Evolutionary conservation across 1,140 invertebrate genomes (phyloP), one percentile per base, ranked within the genome.

Genomic region (Bombus consobrinus): DNA sequence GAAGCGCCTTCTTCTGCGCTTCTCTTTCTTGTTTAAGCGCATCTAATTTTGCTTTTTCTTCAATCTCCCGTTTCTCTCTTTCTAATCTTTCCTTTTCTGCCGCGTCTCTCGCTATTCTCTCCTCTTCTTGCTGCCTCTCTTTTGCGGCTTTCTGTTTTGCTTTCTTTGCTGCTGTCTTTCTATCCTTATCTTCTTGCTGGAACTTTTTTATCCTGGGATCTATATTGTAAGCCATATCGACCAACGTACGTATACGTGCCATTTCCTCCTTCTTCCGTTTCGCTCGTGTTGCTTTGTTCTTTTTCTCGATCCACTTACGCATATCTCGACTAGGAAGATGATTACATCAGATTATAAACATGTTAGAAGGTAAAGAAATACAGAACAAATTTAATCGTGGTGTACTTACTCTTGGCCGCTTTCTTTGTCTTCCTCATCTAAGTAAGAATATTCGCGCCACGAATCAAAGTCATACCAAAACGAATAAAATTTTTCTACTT

Each of bases 391-490:
- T 25, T 12, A 10, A 15, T 8, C 53, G 2, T 0, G 13, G 62
- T 32, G 73, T 88, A 92, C 94, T 93, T 88, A 95, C 94, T 98
- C 98, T 95, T 99, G 97, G 8, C 99, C 99, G 93, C 98, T 99
- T 93, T 99, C 98, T 94, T 99, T 99, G 90, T 99, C 99, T 94
- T 99, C 99, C 95, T 99, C 99, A 95, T 99, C 99, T 82, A 99
- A 95, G 94, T 99, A 99, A n/a, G 99, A 99, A 96, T 98, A 99
- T 92, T 99, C 99, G 88, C 99, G 96, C 99, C 99, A 99, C 0
- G 99, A 99, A 90, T 99, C 98, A 95, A 99, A 99, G 89, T 98
- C 97, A 94, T 99, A 99, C 98, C 99, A 99, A 95, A 98, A 98
- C 64, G 97, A 96, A 93, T 98, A 98, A 95, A 98, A 98, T 64